Evolutionary conservation across 2,888 invertebrate species (phyloP), one percentile per base, ranked within the genome.

Genomic region (Lissonota sp.): DNA sequence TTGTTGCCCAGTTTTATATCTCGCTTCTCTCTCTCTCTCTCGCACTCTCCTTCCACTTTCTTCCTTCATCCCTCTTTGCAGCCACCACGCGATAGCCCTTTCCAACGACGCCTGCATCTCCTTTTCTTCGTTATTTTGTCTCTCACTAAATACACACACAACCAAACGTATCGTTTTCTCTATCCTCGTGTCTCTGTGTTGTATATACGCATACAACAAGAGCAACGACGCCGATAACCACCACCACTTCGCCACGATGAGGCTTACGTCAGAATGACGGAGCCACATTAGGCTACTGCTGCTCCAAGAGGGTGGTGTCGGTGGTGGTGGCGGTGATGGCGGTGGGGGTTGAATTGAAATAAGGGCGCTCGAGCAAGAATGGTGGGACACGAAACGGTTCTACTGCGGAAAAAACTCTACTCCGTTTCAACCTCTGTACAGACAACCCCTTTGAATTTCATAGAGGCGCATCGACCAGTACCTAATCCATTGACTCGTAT

Each of bases 1-100:
- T 91, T 90, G 90, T 90, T 92, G 92, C 92, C 92, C 91, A 92
- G 90, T 91, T 90, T 92, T 91, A 90, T 91, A 91, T 90, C 92
- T 90, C 88, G 88, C 86, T 86, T 51, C 83, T 49, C 53, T 64
- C 60, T 78, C 79, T 58, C 64, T 69, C 83, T 78, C 63, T 79
- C 76, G 66, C 77, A 58, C 75, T 62, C 77, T 72, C 66, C 71
- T 75, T 39, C 66, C 60, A 39, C 80, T 64, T 70, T 64, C 70
- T 49, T 26, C 8, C 16, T 14, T 58, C 16, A 14, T 53, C 60
- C 42, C 53, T 67, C 75, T 72, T 71, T 6, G 39, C 51, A 66
- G 51, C 71, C 66, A 5, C 26, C n/a, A 70, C 26, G 26, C 69
- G 53, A 78, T 53, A 69, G 14, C 70, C 49, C 76, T 66, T 64